These are phyloP conservation scores for Metopolophium dirhodum DNA, from an alignment of 1,140 invertebrate species.

Conservation along the genomic window DNA sequence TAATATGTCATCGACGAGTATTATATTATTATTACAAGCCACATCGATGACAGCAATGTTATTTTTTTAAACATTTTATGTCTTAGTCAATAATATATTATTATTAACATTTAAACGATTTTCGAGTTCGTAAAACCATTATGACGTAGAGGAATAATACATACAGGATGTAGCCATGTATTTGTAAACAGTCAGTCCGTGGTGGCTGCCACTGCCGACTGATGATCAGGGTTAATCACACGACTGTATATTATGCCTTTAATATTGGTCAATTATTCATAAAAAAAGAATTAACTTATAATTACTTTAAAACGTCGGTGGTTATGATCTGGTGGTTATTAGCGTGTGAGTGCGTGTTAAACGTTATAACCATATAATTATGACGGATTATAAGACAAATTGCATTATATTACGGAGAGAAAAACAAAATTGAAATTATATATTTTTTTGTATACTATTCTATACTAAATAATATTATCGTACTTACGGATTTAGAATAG, in stretches of 20 bases:
- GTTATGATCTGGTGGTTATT: neutral
- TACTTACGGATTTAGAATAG: neutral
- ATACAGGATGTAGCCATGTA: neutral
- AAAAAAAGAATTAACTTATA: neutral
- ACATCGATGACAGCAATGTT: neutral
- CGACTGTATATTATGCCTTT: no score
- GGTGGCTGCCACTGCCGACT: neutral
- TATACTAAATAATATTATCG: no score
- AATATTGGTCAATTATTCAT: neutral
- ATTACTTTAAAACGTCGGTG: neutral
- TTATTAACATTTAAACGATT: neutral
- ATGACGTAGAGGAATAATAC: neutral
- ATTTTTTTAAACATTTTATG: neutral
- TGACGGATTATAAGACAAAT: neutral
- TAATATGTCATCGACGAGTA: neutral
- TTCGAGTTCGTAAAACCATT: neutral
- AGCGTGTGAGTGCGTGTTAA: neutral
- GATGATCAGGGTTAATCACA: no score
- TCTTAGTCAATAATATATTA: neutral
- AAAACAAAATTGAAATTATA: neutral
- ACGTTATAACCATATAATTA: neutral
- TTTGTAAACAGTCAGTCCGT: neutral
- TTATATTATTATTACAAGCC: neutral
- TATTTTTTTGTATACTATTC: neutral
- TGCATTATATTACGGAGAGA: neutral